Percentiles rank a stretch among this genome's conserved stretches.
Evolutionary conservation across 2,113 vertebrate genomes (phyloP).

Genomic region (Andinoacara biseriatus): DNA sequence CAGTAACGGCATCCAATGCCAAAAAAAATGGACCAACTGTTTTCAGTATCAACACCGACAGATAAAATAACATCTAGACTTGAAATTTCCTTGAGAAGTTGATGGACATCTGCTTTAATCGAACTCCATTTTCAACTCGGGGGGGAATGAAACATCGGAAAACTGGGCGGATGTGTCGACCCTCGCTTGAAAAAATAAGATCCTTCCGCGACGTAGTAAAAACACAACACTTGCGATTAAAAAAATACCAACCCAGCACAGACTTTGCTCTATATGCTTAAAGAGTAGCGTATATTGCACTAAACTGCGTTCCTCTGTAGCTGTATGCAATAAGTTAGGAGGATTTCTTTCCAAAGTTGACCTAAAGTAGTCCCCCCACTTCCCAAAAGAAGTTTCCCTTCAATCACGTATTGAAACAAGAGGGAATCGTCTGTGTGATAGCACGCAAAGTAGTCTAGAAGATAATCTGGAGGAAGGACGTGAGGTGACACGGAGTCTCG

Average conservation of each 20-base stretch:
- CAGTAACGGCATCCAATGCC: slow-evolving; percentile 63
- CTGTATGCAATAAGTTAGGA: not conserved
- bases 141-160: slow-evolving; percentile 81
- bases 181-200: slow-evolving; percentile 78
- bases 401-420: slow-evolving; percentile 79
- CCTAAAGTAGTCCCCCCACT: slow-evolving; percentile 80
- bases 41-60: not conserved
- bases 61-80: not conserved
- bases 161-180: slow-evolving; percentile 90
- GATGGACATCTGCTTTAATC: slow-evolving; percentile 78
- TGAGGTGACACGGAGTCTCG: slow-evolving; percentile 31
- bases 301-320: not conserved
- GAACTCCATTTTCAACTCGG: slow-evolving; percentile 86
- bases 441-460: slow-evolving; percentile 65
- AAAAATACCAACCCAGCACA: not conserved
- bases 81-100: slow-evolving; percentile 74
- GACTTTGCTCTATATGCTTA: not conserved
- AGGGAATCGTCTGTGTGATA: slow-evolving; percentile 76
- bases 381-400: slow-evolving; percentile 83
- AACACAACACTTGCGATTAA: slow-evolving; percentile 42
- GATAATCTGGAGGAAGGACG: slow-evolving; percentile 66
- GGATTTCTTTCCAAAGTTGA: slow-evolving; percentile 48
- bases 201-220: slow-evolving; percentile 82
- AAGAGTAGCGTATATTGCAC: not conserved
- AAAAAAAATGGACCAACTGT: not conserved